Percentiles rank a stretch among this genome's conserved stretches.
phyloP scores from a whole-genome alignment of 1,140 invertebrate genomes.

The Drosophila tsacasi region DNA sequence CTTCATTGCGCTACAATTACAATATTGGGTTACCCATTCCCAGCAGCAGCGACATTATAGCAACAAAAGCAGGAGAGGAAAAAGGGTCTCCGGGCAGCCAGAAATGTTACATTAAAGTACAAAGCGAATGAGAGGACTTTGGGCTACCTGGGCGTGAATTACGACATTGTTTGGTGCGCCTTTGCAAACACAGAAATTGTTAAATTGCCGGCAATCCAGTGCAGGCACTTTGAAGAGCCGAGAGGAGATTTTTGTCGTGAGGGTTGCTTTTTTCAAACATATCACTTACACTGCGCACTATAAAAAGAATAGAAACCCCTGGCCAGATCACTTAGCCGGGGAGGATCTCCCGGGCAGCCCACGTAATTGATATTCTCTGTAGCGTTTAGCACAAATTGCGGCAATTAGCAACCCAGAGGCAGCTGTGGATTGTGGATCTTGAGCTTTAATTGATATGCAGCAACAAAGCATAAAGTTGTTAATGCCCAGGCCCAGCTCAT shows the following conservation, averaged over 20 bases:
- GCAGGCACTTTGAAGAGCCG: conserved; percentile 52
- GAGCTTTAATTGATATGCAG: conserved; percentile 80
- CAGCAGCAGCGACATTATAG: conserved; percentile 50
- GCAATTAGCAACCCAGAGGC: conserved; percentile 71
- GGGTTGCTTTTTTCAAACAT: conserved; percentile 67
- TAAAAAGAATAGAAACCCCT: not conserved
- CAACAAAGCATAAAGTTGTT: conserved; percentile 83
- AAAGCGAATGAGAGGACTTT: conserved; percentile 29
- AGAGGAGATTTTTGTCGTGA: conserved; percentile 43
- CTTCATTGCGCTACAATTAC: conserved; percentile 85
- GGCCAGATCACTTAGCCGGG: conserved; percentile 51
- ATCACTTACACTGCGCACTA: conserved; percentile 49
- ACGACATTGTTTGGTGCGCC: conserved; percentile 74
- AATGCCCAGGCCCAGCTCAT: conserved; percentile 76
- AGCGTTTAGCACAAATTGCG: conserved; percentile 80
- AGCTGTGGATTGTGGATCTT: conserved; percentile 16
- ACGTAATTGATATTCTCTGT: conserved; percentile 79
- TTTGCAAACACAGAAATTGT: conserved; percentile 75
- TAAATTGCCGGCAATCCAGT: conserved; percentile 64
- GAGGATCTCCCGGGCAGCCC: conserved; percentile 47
- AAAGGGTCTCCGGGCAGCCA: conserved; percentile 33
- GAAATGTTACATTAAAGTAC: conserved; percentile 66
- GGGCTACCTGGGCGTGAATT: conserved; percentile 80
- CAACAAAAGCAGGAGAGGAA: conserved; percentile 25
- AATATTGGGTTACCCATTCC: conserved; percentile 85